These are phyloP conservation scores for Chamaetylas fuelleborni DNA, from an alignment of 2,113 vertebrate species.

Conservation along the genomic window DNA sequence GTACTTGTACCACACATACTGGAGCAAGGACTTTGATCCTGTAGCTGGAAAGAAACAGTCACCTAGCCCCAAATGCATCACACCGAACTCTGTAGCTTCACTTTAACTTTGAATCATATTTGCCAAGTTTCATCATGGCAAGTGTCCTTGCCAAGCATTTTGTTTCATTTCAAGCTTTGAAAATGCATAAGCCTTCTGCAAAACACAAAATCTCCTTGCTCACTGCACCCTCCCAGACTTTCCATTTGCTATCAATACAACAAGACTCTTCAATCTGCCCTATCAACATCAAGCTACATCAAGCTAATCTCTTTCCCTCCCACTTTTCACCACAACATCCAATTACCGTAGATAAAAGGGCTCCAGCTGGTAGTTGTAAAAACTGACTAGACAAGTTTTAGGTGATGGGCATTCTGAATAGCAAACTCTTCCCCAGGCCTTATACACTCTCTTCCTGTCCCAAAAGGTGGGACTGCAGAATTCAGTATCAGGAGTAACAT, in stretches of 20 bases:
- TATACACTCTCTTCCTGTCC: not conserved
- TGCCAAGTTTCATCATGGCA: not conserved
- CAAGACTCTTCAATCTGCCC: not conserved
- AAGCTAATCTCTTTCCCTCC: not conserved
- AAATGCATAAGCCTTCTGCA: not conserved
- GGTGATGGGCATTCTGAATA: not conserved
- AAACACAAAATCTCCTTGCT: not conserved
- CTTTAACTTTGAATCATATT: not conserved
- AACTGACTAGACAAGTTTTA: not conserved
- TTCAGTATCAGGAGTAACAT: not conserved
- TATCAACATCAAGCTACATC: not conserved
- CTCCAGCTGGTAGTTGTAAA: not conserved
- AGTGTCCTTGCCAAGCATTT: not conserved
- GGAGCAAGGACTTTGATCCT: not conserved
- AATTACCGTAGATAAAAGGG: not conserved
- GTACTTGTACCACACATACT: fast-evolving
- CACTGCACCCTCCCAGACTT: not conserved
- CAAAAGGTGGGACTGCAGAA: not conserved
- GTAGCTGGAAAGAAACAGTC: not conserved
- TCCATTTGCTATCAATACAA: not conserved
- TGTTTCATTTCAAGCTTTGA: not conserved
- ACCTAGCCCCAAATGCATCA: not conserved
- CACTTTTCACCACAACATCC: not conserved
- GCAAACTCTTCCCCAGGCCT: not conserved
- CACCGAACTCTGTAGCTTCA: not conserved